These are phyloP conservation scores for Tauraco hartlaubi DNA, from an alignment of 2,797 vertebrate genomes.

Conservation along the genomic window DNA sequence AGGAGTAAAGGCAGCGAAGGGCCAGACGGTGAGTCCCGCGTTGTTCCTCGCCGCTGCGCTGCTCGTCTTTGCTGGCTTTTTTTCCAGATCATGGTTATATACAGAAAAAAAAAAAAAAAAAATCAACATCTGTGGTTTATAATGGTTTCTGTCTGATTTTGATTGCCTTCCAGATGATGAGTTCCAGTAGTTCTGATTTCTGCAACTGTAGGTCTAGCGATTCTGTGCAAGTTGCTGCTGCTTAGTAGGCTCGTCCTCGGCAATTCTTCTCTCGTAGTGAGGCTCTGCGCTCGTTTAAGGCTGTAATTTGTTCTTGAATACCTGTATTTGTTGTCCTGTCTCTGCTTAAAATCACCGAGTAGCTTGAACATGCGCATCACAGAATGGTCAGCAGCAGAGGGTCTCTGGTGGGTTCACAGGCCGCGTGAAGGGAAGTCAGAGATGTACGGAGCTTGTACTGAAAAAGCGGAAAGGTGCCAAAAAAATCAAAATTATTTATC, in stretches of 20 bases:
- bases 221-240: not conserved
- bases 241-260: not conserved
- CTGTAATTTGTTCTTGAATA: not conserved
- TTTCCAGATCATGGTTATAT: not conserved
- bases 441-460: not conserved
- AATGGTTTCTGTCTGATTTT: not conserved
- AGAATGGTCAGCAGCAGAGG: not conserved
- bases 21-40: constrained; percentile 78
- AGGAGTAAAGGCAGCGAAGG: constrained; percentile 89
- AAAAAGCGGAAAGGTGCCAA: not conserved
- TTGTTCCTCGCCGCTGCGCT: not conserved
- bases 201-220: not conserved
- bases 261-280: not conserved
- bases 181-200: not conserved
- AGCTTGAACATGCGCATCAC: not conserved
- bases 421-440: rapidly evolving
- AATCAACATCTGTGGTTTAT: not conserved
- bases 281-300: not conserved
- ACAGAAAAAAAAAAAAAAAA: not conserved
- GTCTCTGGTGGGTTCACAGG: not conserved
- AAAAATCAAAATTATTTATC: not conserved
- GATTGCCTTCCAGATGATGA: not conserved
- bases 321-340: not conserved
- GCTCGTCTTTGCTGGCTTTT: rapidly evolving
- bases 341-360: not conserved